A percentile compares a stretch with the other conserved stretches of the same genome.
These are phyloP conservation scores for Sinotaia quadrata DNA, from an alignment of 2,888 invertebrate species.

Conservation along the genomic window DNA sequence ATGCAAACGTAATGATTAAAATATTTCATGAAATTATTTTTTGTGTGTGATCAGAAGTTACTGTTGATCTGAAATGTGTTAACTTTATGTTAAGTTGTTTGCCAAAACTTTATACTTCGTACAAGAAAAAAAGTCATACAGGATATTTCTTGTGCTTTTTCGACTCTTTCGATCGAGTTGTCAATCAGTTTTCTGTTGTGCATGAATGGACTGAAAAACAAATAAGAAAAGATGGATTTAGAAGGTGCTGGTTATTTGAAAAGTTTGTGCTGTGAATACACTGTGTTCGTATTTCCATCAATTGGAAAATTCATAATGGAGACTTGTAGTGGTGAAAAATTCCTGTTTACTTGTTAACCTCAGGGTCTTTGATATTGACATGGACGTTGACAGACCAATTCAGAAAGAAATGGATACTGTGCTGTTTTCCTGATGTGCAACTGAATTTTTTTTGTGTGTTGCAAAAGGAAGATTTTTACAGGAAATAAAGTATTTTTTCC, in stretches of 20 bases:
- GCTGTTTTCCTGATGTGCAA: background rate
- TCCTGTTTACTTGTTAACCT: constrained; percentile 5
- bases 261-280: constrained; percentile 1
- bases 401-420: constrained; percentile 3
- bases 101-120: too few species aligned
- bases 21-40: too few species aligned
- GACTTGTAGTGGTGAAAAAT: constrained; percentile 1
- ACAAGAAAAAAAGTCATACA: too few species aligned
- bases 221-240: background rate
- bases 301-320: background rate
- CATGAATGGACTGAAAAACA: background rate
- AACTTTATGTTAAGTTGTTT: too few species aligned
- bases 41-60: too few species aligned
- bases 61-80: too few species aligned
- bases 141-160: too few species aligned
- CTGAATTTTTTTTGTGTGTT: constrained; percentile 6
- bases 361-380: constrained; percentile 5
- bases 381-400: background rate
- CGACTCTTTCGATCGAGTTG: background rate
- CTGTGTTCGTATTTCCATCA: background rate
- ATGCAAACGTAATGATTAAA: too few species aligned
- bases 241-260: background rate
- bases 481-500: background rate
- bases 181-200: background rate
- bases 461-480: constrained; percentile 3